These are phyloP conservation scores for Epinephelus malabaricus DNA, from an alignment of 2,797 vertebrate species.

Conservation along the genomic window DNA sequence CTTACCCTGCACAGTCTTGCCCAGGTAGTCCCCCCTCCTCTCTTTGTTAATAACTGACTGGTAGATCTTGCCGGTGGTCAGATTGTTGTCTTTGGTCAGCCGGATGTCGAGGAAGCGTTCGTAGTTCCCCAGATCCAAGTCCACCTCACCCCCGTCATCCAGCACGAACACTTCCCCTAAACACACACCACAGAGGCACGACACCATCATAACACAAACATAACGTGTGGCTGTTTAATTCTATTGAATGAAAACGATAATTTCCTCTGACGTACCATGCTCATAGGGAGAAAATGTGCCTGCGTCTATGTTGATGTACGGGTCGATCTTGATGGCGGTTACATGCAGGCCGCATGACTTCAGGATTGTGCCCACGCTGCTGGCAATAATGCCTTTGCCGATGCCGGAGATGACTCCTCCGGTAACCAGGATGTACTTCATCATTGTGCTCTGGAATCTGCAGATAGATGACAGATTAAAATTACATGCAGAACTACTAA, in stretches of 20 bases:
- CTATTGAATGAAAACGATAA: accelerated
- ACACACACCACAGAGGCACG: background rate
- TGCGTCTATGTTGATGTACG: constrained; percentile 97
- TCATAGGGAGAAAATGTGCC: constrained; percentile 98
- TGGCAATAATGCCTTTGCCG: constrained; percentile 97
- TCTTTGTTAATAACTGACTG: constrained; percentile 98
- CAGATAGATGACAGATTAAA: background rate
- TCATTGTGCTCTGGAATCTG: constrained; percentile 72
- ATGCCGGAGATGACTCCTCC: constrained; percentile 98
- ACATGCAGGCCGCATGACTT: constrained; percentile 96
- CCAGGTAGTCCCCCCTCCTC: constrained; percentile 95
- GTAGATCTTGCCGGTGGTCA: constrained; percentile 98
- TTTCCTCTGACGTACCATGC: constrained; percentile 86
- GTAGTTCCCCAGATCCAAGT: constrained; percentile 96
- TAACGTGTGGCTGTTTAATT: accelerated
- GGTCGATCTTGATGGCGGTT: constrained; percentile 97
- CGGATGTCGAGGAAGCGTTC: constrained; percentile 97
- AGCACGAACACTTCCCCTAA: constrained; percentile 97
- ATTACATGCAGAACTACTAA: background rate
- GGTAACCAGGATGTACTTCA: constrained; percentile 98
- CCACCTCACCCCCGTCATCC: constrained; percentile 96
- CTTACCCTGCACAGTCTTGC: constrained; percentile 97
- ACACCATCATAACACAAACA: background rate
- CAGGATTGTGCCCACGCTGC: constrained; percentile 96
- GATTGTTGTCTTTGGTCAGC: constrained; percentile 96